Evolutionary conservation across 2,797 vertebrate species (phyloP), one percentile per base, ranked within the genome.

Genomic region (Kryptolebias ocellatus): DNA sequence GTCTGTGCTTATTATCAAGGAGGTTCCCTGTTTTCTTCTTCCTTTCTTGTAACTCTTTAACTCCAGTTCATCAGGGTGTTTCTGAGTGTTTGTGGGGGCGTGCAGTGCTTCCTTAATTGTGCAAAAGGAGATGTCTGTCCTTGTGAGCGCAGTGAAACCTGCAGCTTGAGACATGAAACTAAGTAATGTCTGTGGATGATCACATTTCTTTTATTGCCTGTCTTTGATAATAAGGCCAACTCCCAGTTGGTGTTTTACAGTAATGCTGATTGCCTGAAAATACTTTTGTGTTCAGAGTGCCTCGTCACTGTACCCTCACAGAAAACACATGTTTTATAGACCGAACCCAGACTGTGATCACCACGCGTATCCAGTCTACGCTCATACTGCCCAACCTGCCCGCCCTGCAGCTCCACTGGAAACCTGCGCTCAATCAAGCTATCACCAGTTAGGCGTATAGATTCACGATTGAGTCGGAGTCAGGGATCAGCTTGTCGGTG

Each of bases 341-440:
- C 49, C 24, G 0, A 24, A 10, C 56, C 63, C 61, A 67, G 47
- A 60, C 52, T 57, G 45, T 27, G 14, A 64, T 78, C 61, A 59
- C 31, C 39, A 42, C 64, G 63, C 57, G 27, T 49, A 53, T 61
- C 42, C 50, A 56, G 61, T 60, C 50, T 7, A 29, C 55, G n/a
- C 17, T 10, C 4, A 11, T 73, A 15, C 42, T 10, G 37, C 64
- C 54, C 61, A 63, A 14, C 28, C 55, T 55, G 24, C 20, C 20
- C 20, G 1, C 20, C 20, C 20, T 24, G 20, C 20, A 24, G 20
- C 20, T 24, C 20, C 3, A 4, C 59, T 53, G n/a, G 52, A 67
- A 24, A 70, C 76, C 81, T 86, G 80, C 79, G 83, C 79, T 52
- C 58, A 76, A 61, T 83, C 3, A 54, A 75, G 64, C 15, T 8